Base-by-base conservation (phyloP, 2,888 invertebrate genomes). In the Drosophila neonasuta region DNA sequence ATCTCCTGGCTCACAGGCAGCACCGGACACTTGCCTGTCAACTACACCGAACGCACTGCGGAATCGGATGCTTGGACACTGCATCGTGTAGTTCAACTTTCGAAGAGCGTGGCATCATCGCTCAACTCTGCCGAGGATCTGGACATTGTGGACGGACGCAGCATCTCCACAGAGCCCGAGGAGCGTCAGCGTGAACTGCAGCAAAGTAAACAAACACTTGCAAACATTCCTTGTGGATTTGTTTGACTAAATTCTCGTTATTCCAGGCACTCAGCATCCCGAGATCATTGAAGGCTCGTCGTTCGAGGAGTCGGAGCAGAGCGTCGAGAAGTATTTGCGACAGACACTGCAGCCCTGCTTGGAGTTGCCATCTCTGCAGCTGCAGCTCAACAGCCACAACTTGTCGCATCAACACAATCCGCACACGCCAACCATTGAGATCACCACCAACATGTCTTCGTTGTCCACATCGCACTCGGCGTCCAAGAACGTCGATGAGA, bases 51-150 rank as follows among this genome's bases (percentile, higher is more conserved):
- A 87, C 93, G 95, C 46, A 96, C 96, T 0, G 95, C 97, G 0
- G 97, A 97, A 89, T 96, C 96, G 0, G 97, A 97, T 91, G 95
- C 97, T 3, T 97, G 97, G 97, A 97, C 97, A 11, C 90, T 97
- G 55, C 97, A 97, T 84, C 93, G 94, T 57, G 94, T 94, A 49
- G 92, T 95, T 15, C 92, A 94, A 1, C 89, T 94, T 15, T 89
- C 91, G 9, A 88, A 91, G 88, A 81, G 91, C 49, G 82, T 89
- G 51, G 89, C 90, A 9, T 90, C 91, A 9, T 91, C 91, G n/a
- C 74, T 90, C 24, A 89, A 88, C 32, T 90, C 90, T 8, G 88
- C 88, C 41, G 90, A 90, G 46, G 91, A 90, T 59, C 77, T 88
- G 56, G 90, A 90, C 63, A 88, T 88, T 71, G 89, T 89, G 4